Conservation (phyloP, 2,113 vertebrate species). For the Scomber japonicus region DNA sequence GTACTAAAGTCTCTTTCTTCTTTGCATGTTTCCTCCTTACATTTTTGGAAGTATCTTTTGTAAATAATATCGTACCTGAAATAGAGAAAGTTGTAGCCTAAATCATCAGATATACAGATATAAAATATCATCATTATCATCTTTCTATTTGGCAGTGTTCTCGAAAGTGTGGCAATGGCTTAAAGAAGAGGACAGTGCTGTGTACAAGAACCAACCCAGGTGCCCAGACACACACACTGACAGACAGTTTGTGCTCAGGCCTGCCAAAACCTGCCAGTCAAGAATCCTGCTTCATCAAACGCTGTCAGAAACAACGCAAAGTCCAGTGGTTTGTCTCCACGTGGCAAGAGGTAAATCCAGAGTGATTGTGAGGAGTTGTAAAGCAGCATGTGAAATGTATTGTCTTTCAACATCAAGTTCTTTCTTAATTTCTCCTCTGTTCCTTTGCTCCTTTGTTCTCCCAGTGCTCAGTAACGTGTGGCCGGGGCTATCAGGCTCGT, state of each 20-base stretch:
- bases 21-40: neutral
- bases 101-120: neutral
- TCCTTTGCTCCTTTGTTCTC: conserved; percentile 14
- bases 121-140: neutral
- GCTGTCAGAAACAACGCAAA: conserved; percentile 87
- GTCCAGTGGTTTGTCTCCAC: conserved; percentile 90
- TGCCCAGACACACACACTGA: conserved; percentile 67
- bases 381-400: neutral
- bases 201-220: conserved; percentile 83
- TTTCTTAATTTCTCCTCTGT: neutral
- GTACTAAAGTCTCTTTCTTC: too few relatives aligned
- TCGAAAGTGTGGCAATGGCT: conserved; percentile 88
- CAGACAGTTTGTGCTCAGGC: conserved; percentile 79
- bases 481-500: conserved; percentile 85
- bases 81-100: neutral
- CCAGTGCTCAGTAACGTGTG: conserved; percentile 90
- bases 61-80: neutral
- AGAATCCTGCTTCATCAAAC: conserved; percentile 86
- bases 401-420: neutral
- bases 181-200: conserved; percentile 85
- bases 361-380: neutral
- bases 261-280: conserved; percentile 86
- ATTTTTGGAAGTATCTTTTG: neutral
- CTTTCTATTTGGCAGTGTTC: conserved; percentile 86
- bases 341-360: conserved; percentile 88